Evolutionary conservation across 1,140 invertebrate species (phyloP).

Genomic region (Metaphire vulgaris): DNA sequence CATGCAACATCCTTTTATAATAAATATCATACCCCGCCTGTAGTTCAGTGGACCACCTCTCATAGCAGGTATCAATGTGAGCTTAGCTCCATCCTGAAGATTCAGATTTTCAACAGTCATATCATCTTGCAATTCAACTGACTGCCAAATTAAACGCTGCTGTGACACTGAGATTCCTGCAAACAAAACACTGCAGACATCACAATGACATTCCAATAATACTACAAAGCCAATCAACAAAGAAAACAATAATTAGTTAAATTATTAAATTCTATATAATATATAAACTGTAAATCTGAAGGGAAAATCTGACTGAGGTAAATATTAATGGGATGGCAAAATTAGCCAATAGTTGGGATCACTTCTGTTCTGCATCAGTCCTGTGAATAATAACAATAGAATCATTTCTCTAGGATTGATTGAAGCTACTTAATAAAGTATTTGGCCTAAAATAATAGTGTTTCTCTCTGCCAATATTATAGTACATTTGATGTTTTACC

Average conservation of each 20-base stretch:
- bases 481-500: too few species aligned
- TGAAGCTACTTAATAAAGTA: background rate
- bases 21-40: conserved; percentile 52
- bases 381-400: background rate
- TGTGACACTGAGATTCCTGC: conserved; percentile 37
- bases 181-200: background rate
- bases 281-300: background rate
- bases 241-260: background rate
- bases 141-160: conserved; percentile 67
- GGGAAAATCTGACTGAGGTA: background rate
- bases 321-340: background rate
- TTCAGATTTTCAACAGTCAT: conserved; percentile 62
- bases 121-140: conserved; percentile 64
- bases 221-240: background rate
- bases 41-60: conserved; percentile 69
- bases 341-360: background rate
- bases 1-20: background rate
- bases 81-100: conserved; percentile 62
- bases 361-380: background rate
- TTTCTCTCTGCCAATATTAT: too few species aligned
- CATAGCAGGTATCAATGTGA: conserved; percentile 68
- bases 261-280: background rate
- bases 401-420: too few species aligned
- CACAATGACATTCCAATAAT: background rate
- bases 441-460: background rate